A percentile compares a stretch with the other conserved stretches of the same genome.
phyloP scores from a whole-genome alignment of 2,113 vertebrate genomes.

The Tringa solitaria region DNA sequence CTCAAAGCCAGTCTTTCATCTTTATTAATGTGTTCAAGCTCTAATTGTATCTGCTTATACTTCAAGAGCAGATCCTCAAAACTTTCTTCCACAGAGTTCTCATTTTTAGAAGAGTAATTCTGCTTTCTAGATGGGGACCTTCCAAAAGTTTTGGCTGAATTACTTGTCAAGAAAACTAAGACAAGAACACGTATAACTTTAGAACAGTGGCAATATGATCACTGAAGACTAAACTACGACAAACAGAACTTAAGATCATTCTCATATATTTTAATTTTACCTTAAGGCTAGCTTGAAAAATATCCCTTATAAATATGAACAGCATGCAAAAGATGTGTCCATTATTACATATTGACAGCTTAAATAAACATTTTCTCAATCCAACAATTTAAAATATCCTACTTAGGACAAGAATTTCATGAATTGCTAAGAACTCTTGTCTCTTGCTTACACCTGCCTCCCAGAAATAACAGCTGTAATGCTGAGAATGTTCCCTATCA shows the following conservation, averaged over 20 bases:
- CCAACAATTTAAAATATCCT: not conserved
- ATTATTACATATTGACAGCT: not conserved
- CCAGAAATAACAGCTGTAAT: not conserved
- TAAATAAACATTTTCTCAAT: not conserved
- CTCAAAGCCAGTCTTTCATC: conserved; percentile 90
- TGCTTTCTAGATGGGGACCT: conserved; percentile 80
- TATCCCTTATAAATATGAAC: not conserved
- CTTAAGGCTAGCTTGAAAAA: not conserved
- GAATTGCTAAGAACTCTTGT: not conserved
- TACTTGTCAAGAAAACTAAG: conserved; percentile 74
- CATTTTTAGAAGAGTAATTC: conserved; percentile 77
- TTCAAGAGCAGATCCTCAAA: conserved; percentile 95
- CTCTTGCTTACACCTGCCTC: not conserved
- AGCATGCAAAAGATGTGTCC: not conserved
- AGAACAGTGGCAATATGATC: not conserved
- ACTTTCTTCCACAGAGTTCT: conserved; percentile 86
- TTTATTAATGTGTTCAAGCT: conserved; percentile 94
- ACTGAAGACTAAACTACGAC: not conserved
- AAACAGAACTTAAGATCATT: not conserved
- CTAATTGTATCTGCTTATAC: conserved; percentile 95
- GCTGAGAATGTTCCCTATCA: not conserved
- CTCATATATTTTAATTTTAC: not conserved
- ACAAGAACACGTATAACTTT: not conserved
- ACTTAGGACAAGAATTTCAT: not conserved
- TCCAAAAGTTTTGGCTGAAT: conserved; percentile 83